Percentiles rank a stretch among this genome's conserved stretches.
Conservation (phyloP, 2,797 vertebrate species). For the Tragopan temminckii region DNA sequence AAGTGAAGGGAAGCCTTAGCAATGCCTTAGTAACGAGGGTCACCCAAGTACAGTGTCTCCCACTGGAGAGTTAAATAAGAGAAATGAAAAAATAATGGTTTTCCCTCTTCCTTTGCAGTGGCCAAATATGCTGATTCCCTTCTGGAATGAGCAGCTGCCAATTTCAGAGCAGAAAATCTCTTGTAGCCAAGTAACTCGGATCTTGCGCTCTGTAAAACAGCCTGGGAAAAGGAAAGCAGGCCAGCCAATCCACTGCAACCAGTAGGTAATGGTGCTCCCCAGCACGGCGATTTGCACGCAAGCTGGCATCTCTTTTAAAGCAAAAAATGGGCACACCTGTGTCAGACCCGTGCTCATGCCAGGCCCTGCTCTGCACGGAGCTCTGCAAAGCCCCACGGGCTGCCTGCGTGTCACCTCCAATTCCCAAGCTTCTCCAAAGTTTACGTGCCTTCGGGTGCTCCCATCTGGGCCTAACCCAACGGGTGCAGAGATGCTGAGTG, state of each 20-base stretch:
- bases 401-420: background rate
- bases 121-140: constrained; percentile 47
- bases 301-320: background rate
- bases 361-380: background rate
- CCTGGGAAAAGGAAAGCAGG: constrained; percentile 49
- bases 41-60: constrained; percentile 67
- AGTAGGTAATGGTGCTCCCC: background rate
- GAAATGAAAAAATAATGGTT: constrained; percentile 69
- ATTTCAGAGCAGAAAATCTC: constrained; percentile 55
- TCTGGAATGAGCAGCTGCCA: constrained; percentile 65
- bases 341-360: background rate
- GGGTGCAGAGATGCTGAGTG: background rate
- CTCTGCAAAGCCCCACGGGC: background rate
- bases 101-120: constrained; percentile 53
- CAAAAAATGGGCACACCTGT: background rate
- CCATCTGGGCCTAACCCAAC: background rate
- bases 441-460: background rate
- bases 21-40: constrained; percentile 53
- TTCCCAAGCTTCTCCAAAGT: background rate
- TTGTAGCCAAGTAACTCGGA: constrained; percentile 58
- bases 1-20: constrained; percentile 27
- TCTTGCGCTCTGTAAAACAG: constrained; percentile 23
- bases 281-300: background rate
- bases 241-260: constrained; percentile 25
- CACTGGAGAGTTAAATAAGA: constrained; percentile 72